A percentile compares a stretch with the other conserved stretches of the same genome.
Conservation (phyloP, 2,888 invertebrate genomes). For the Diploptera punctata region DNA sequence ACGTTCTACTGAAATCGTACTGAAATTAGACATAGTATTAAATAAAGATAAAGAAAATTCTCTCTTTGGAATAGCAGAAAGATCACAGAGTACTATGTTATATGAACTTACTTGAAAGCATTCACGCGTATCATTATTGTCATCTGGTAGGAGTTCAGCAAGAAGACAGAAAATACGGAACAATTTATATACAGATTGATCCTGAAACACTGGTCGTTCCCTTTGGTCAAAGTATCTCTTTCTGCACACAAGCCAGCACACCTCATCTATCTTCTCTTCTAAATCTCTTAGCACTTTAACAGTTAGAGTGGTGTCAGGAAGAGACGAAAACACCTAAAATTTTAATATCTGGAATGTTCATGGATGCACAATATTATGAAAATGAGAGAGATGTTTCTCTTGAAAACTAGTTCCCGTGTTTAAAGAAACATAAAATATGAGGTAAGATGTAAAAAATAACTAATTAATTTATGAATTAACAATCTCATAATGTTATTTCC, state of each 20-base stretch:
- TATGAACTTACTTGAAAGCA: constrained; percentile 11
- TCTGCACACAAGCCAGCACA: constrained; percentile 82
- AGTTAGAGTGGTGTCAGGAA: constrained; percentile 66
- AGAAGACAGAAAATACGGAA: constrained; percentile 81
- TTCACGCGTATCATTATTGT: constrained; percentile 45
- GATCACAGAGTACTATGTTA: not conserved
- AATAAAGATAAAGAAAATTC: too few species aligned
- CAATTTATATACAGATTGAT: constrained; percentile 72
- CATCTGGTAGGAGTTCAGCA: constrained; percentile 72
- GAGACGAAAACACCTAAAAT: constrained; percentile 62
- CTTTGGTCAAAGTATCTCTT: constrained; percentile 64
- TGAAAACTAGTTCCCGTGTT: too few species aligned
- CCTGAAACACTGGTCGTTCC: constrained; percentile 66
- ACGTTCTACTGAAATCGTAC: too few species aligned
- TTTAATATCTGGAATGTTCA: not conserved
- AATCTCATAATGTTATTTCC: too few species aligned
- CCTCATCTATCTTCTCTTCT: constrained; percentile 74
- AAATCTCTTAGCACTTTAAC: constrained; percentile 64
- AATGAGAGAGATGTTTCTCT: too few species aligned
- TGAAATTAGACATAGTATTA: too few species aligned
- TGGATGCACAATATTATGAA: too few species aligned
- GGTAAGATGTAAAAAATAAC: too few species aligned
- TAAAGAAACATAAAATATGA: too few species aligned
- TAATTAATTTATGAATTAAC: too few species aligned
- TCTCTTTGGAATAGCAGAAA: too few species aligned